These are phyloP conservation scores for Corythornis cristatus DNA, from an alignment of 2,113 vertebrate genomes.

Conservation along the genomic window DNA sequence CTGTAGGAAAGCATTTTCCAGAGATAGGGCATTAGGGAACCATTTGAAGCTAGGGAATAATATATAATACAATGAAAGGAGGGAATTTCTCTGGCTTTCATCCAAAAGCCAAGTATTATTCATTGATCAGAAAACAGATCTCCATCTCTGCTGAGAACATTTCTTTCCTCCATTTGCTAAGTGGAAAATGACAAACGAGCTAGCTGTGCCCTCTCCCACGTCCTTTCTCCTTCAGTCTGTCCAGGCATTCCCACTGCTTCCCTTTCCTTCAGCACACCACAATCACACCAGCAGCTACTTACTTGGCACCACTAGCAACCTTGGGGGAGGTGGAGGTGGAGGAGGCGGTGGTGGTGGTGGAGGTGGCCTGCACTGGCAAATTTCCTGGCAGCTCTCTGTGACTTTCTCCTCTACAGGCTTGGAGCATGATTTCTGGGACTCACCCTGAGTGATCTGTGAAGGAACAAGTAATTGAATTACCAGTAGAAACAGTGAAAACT, in stretches of 20 bases:
- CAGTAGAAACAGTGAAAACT: not conserved
- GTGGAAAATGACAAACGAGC: slow-evolving; percentile 68
- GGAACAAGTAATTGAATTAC: slow-evolving; percentile 39
- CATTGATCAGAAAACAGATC: slow-evolving; percentile 45
- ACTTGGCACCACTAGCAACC: slow-evolving; percentile 85
- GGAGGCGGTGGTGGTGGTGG: slow-evolving; percentile 90
- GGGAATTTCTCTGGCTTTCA: slow-evolving; percentile 38
- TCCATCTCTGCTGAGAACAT: slow-evolving; percentile 26
- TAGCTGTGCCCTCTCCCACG: slow-evolving; percentile 12
- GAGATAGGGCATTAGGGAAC: not conserved
- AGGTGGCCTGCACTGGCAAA: slow-evolving; percentile 92
- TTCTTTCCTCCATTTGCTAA: slow-evolving; percentile 68
- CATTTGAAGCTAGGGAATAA: not conserved
- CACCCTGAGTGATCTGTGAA: slow-evolving; percentile 84
- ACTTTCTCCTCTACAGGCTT: slow-evolving; percentile 83
- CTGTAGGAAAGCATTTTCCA: not conserved
- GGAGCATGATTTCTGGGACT: slow-evolving; percentile 93
- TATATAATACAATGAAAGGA: not conserved
- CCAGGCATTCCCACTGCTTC: fast-evolving
- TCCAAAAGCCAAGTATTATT: slow-evolving; percentile 48
- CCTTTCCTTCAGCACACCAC: not conserved
- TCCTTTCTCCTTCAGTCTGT: not conserved
- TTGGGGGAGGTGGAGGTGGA: slow-evolving; percentile 89
- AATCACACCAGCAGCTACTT: slow-evolving; percentile 54
- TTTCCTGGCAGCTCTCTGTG: slow-evolving; percentile 87